Evolutionary conservation across 2,888 invertebrate genomes (phyloP).

Genomic region (Drosophila prostipennis): DNA sequence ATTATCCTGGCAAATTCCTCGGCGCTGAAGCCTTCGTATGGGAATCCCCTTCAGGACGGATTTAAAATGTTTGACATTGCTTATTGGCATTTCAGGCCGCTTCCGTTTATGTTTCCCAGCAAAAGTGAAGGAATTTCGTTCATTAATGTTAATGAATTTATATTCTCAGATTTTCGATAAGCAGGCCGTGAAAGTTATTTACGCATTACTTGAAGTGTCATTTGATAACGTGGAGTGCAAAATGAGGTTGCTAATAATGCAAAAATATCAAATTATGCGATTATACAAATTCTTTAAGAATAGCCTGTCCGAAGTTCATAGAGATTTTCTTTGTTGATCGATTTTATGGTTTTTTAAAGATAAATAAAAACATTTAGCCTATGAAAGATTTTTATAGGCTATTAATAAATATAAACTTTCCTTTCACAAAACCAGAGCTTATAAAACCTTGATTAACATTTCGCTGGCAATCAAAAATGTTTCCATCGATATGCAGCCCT

Average conservation of each 20-base stretch:
- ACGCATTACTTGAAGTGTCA: not conserved
- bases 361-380: too few species aligned
- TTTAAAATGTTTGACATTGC: constrained; percentile 30
- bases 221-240: not conserved
- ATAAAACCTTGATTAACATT: constrained; percentile 7
- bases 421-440: not conserved
- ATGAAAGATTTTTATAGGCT: not conserved
- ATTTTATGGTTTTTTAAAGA: not conserved
- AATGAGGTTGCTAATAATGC: not conserved
- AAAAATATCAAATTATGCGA: not conserved
- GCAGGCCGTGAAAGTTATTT: not conserved
- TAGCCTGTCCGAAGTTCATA: not conserved
- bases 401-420: not conserved
- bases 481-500: not conserved
- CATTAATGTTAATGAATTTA: constrained; percentile 10
- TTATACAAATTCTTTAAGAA: not conserved
- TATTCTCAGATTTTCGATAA: constrained; percentile 3
- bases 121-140: constrained; percentile 17
- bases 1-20: constrained; percentile 58
- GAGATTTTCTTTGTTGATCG: not conserved
- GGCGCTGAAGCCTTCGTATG: constrained; percentile 10
- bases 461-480: constrained; percentile 18
- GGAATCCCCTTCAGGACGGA: constrained; percentile 18
- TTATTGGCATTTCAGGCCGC: constrained; percentile 50
- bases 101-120: constrained; percentile 4